phyloP scores from a whole-genome alignment of 2,113 vertebrate genomes.

The Lasiurus borealis region DNA sequence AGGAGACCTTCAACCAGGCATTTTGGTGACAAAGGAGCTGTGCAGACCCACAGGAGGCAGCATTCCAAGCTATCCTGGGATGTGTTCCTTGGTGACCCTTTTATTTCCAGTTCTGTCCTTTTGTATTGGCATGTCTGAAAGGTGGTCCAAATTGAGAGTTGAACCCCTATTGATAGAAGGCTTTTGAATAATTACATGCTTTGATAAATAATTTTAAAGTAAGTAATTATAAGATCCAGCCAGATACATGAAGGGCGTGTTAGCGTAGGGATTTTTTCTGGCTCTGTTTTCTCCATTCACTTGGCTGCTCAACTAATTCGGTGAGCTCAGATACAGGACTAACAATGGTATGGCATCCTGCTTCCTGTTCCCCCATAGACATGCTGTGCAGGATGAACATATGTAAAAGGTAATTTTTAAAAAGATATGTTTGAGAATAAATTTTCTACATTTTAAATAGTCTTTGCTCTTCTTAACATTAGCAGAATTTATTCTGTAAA shows the following conservation, averaged over 20 bases:
- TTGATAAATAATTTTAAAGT: slow-evolving; percentile 64
- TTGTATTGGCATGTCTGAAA: slow-evolving; percentile 8
- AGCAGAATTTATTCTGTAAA: background rate
- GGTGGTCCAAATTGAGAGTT: background rate
- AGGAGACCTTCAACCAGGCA: background rate
- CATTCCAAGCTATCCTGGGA: background rate
- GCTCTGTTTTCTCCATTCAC: background rate
- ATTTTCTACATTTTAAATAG: background rate
- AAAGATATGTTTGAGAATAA: background rate
- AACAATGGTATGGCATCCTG: background rate
- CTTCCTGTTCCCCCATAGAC: background rate
- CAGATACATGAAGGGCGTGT: background rate
- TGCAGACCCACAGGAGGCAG: background rate
- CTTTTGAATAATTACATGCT: slow-evolving; percentile 8
- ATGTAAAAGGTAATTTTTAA: slow-evolving; percentile 12
- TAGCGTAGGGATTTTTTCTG: background rate
- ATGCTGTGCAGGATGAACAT: background rate
- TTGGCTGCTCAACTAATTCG: background rate
- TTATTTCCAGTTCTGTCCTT: background rate
- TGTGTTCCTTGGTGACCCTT: background rate
- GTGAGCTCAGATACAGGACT: background rate
- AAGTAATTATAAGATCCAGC: slow-evolving; percentile 53
- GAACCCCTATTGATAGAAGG: background rate
- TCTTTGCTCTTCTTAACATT: background rate
- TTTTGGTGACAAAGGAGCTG: background rate